Percentiles rank a stretch among this genome's conserved stretches.
phyloP scores from a whole-genome alignment of 2,113 vertebrate species.

The Pleuronectes platessa region DNA sequence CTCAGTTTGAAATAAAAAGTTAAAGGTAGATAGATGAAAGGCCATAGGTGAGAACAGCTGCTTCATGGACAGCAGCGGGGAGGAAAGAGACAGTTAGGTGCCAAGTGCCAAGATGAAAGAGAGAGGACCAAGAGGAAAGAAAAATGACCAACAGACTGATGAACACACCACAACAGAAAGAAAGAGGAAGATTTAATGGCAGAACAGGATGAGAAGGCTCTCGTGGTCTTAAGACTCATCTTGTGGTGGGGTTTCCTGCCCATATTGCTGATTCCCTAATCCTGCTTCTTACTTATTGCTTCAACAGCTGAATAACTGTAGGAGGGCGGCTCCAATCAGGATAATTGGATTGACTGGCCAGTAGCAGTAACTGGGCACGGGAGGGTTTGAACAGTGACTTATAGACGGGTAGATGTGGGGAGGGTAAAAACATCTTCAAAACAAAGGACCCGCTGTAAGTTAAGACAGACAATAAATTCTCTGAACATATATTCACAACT shows the following conservation, averaged over 20 bases:
- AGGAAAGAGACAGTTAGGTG: slow-evolving; percentile 2
- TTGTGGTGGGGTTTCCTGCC: not conserved
- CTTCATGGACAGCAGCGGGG: too few species aligned
- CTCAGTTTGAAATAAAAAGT: not conserved
- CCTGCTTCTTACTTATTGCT: slow-evolving; percentile 24
- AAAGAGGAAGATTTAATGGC: not conserved
- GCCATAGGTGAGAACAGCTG: slow-evolving; percentile 2
- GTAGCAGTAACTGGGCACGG: not conserved
- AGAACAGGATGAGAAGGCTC: not conserved
- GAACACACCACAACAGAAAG: not conserved
- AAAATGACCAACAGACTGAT: not conserved
- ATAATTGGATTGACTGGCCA: slow-evolving; percentile 52
- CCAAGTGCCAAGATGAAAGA: too few species aligned
- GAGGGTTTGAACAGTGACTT: slow-evolving; percentile 1
- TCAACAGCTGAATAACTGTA: slow-evolving; percentile 33
- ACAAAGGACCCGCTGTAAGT: not conserved
- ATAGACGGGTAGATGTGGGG: not conserved
- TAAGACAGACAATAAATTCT: not conserved
- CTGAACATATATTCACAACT: too few species aligned
- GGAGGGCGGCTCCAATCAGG: slow-evolving; percentile 34
- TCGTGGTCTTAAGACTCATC: not conserved
- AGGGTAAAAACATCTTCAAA: not conserved
- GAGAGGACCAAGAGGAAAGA: not conserved
- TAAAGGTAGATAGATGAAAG: not conserved
- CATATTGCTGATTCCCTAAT: slow-evolving; percentile 57